Base-by-base conservation (phyloP, 2,888 invertebrate genomes). In the Alcis repandata region DNA sequence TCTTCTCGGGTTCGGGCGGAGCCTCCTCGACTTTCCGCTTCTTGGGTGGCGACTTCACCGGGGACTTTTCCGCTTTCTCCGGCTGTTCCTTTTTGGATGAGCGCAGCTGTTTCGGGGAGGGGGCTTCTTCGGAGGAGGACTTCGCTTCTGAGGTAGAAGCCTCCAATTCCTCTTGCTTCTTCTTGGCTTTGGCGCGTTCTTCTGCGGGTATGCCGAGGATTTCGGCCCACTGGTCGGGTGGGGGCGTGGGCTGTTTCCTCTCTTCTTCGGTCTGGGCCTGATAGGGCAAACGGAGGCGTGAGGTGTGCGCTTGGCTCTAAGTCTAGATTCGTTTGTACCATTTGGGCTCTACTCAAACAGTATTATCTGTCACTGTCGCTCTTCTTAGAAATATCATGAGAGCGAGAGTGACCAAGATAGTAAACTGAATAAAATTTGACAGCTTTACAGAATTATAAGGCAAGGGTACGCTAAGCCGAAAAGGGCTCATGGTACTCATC, bases 221-320 rank as follows among this genome's bases (percentile, higher is more conserved):
- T 38, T 92, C 92, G 2, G 92, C 91, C 92, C 92, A 92, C 68
- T 91, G 90, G 79, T 93, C 92, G 0, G 91, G 92, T 0, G 92
- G 92, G 0, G 92, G 92, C 0, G 92, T 92, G 2, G 92, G 92
- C 71, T 92, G 91, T 65, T 89, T 90, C n/a, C 79, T 72, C 20
- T 89, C 89, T 0, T 89, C 89, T 53, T 89, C 91, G 0, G 83
- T 79, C 0, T 81, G 48, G 13, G 52, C 61, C 63, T 69, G 60
- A 36, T 41, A n/a, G 32, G 46, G 22, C 22, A 49, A 49, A 49
- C 22, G 48, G 48, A 49, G 48, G 48, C 48, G 15, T 49, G 48
- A 49, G 48, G 48, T 27, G 48, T 32, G 11, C 27, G 27, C 48
- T 17, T 9, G 32, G 10, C 17, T 49, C 17, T 27, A n/a, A n/a